Evolutionary conservation across 2,113 vertebrate genomes (phyloP).

Genomic region (Tapirus terrestris): DNA sequence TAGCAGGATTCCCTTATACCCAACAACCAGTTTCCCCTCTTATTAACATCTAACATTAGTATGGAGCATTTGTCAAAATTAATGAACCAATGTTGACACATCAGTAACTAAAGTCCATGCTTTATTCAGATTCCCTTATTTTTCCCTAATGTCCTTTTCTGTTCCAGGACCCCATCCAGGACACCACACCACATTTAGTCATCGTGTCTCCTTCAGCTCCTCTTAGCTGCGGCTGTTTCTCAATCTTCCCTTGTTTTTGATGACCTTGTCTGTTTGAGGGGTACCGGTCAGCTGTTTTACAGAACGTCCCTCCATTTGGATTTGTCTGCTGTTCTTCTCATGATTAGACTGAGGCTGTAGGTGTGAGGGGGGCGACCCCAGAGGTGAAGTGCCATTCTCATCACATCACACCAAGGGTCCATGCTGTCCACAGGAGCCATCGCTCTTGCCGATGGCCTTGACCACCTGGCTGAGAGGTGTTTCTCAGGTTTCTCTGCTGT

Average conservation of each 20-base stretch:
- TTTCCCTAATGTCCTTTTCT: not conserved
- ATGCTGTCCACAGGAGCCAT: too few relatives aligned
- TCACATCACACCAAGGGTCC: too few relatives aligned
- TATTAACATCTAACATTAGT: fast-evolving
- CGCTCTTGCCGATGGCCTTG: fast-evolving
- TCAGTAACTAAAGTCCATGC: fast-evolving
- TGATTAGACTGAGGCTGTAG: fast-evolving
- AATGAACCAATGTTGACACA: fast-evolving
- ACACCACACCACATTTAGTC: fast-evolving
- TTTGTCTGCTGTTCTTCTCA: not conserved
- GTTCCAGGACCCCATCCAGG: not conserved
- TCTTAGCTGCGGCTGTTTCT: too few relatives aligned
- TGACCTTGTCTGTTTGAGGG: too few relatives aligned
- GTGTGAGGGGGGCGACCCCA: not conserved
- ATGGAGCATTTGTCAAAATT: fast-evolving
- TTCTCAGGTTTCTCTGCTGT: not conserved
- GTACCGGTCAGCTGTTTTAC: too few relatives aligned
- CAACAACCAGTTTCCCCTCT: too few relatives aligned
- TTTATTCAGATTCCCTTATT: not conserved
- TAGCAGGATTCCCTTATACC: not conserved
- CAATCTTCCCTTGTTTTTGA: too few relatives aligned
- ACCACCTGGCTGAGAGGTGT: too few relatives aligned
- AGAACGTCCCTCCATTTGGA: too few relatives aligned
- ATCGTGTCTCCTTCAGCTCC: too few relatives aligned
- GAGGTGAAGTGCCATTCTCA: not conserved